phyloP scores from a whole-genome alignment of 2,113 vertebrate genomes.

The Bolborhynchus lineola region DNA sequence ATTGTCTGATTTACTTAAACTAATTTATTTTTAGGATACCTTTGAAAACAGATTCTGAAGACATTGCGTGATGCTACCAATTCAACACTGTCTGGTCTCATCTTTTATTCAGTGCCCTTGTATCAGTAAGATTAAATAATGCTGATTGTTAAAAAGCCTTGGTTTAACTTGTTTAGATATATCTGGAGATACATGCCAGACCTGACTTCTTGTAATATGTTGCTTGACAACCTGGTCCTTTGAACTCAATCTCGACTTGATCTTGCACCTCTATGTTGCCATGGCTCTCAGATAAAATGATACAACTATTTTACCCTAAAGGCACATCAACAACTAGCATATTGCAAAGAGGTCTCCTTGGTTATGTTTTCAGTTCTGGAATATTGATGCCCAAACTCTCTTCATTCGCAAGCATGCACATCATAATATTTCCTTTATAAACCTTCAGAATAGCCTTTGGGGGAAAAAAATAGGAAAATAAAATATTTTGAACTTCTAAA shows the following conservation, averaged over 20 bases:
- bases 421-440: neutral
- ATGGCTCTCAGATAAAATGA: constrained; percentile 17
- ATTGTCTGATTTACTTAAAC: neutral
- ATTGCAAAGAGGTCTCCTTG: neutral
- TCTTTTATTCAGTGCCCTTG: neutral
- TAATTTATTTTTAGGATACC: neutral
- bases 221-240: neutral
- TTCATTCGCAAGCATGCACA: neutral
- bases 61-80: neutral
- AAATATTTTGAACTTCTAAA: neutral
- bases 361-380: neutral
- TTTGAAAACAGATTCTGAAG: neutral
- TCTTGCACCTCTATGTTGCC: neutral
- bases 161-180: neutral
- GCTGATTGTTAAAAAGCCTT: neutral
- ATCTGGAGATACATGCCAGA: neutral
- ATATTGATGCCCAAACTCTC: neutral
- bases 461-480: neutral
- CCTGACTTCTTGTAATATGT: neutral
- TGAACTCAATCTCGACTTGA: constrained; percentile 16
- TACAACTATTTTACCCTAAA: neutral
- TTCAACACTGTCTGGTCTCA: neutral
- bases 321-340: neutral
- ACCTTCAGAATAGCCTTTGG: neutral
- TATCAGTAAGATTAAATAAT: neutral